Percentiles rank a stretch among this genome's conserved stretches.
phyloP scores from a whole-genome alignment of 2,113 vertebrate genomes.

The Macquaria australasica region DNA sequence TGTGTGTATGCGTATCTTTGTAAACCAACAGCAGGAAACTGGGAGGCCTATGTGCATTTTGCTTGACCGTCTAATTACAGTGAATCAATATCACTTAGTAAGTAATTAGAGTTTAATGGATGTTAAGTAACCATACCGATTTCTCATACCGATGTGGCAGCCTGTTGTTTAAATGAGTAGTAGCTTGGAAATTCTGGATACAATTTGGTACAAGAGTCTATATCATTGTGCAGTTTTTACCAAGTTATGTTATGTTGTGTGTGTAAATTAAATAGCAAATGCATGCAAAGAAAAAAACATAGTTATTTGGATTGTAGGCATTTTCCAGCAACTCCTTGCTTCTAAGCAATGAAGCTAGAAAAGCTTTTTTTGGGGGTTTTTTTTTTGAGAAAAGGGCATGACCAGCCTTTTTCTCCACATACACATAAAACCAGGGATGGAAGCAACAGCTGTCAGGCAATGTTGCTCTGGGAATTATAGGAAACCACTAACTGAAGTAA shows the following conservation, averaged over 20 bases:
- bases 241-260: background rate
- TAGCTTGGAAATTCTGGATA: background rate
- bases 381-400: background rate
- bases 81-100: constrained; percentile 29
- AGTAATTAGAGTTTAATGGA: constrained; percentile 33
- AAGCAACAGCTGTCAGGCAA: background rate
- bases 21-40: constrained; percentile 19
- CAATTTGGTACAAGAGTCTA: background rate
- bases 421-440: background rate
- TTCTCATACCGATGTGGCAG: background rate
- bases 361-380: background rate
- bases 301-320: background rate
- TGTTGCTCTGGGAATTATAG: background rate
- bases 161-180: background rate
- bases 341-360: constrained; percentile 2
- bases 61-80: background rate
- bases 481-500: background rate
- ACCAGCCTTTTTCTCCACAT: constrained; percentile 2
- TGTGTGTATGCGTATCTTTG: background rate
- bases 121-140: constrained; percentile 5
- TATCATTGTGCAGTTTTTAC: background rate
- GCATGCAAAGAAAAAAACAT: background rate
- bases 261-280: background rate
- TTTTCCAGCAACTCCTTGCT: background rate
- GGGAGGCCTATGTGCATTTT: background rate